A percentile compares a stretch with the other conserved stretches of the same genome.
Conservation (phyloP, 1,140 invertebrate species). For the Aporrectodea caliginosa region DNA sequence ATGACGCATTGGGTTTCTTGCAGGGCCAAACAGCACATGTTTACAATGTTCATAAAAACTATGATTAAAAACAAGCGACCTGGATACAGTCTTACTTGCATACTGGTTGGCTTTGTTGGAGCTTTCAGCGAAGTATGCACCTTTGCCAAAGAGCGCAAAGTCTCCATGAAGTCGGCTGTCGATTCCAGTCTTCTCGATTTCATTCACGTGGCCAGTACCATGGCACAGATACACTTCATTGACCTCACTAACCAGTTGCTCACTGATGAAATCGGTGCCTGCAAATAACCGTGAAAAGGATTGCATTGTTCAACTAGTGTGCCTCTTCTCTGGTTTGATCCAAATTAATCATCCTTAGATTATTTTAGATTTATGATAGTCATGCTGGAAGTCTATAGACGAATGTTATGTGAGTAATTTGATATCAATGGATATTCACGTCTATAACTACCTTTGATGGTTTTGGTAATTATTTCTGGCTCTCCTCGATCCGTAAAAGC, state of each 20-base stretch:
- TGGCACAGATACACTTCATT: slow-evolving; percentile 25
- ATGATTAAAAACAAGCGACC: background rate
- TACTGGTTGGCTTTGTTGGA: slow-evolving; percentile 27
- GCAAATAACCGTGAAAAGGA: background rate
- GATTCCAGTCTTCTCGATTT: background rate
- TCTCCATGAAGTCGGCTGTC: slow-evolving; percentile 1
- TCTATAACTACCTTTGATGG: no score
- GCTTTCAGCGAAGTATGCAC: slow-evolving; percentile 26
- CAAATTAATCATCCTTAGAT: background rate
- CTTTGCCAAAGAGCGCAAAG: slow-evolving; percentile 20
- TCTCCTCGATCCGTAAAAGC: background rate
- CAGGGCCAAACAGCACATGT: background rate
- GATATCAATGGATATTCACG: no score
- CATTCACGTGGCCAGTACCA: slow-evolving; percentile 12
- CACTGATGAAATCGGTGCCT: background rate
- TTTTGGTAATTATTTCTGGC: background rate
- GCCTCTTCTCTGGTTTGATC: background rate
- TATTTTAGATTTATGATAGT: background rate
- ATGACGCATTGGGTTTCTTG: background rate
- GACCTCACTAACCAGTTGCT: background rate
- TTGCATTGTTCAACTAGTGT: background rate
- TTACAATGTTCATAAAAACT: background rate
- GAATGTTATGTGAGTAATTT: background rate
- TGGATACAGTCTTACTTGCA: background rate
- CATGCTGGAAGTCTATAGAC: background rate